Percentiles rank a stretch among this genome's conserved stretches.
Conservation (phyloP, 1,140 invertebrate genomes). For the Chelonus insularis region DNA sequence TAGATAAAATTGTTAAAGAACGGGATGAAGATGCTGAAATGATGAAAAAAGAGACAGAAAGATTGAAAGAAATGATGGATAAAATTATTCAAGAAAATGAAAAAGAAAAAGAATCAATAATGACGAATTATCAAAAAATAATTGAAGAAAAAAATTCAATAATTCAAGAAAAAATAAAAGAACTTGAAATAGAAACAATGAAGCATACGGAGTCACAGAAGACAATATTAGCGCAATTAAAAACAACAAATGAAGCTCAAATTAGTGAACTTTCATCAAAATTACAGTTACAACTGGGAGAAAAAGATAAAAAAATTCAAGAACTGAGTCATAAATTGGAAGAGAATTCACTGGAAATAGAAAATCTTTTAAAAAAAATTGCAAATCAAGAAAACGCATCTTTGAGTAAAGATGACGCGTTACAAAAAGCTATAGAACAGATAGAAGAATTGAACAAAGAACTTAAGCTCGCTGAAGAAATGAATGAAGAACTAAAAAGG, state of each 20-base stretch:
- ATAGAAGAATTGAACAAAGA: not conserved
- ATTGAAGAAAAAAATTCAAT: constrained; percentile 46
- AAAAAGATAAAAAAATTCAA: constrained; percentile 51
- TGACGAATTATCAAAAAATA: constrained; percentile 39
- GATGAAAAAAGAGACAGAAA: constrained; percentile 52
- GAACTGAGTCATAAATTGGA: constrained; percentile 51
- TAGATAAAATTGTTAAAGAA: constrained; percentile 48
- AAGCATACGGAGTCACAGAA: constrained; percentile 38
- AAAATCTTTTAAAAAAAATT: constrained; percentile 57
- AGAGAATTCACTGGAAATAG: constrained; percentile 56
- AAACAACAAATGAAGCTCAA: constrained; percentile 58
- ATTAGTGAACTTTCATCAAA: constrained; percentile 51
- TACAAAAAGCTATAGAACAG: constrained; percentile 36
- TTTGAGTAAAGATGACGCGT: constrained; percentile 40
- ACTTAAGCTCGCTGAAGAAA: constrained; percentile 38
- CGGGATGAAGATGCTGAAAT: constrained; percentile 42
- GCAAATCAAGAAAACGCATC: constrained; percentile 33
- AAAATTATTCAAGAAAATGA: constrained; percentile 37
- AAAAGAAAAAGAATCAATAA: constrained; percentile 36
- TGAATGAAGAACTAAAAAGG: constrained; percentile 32
- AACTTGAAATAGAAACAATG: constrained; percentile 44
- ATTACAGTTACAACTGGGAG: constrained; percentile 59
- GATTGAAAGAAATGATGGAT: constrained; percentile 48
- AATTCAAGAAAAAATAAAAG: constrained; percentile 38
- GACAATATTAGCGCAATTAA: constrained; percentile 38